Conservation (phyloP, 2,797 vertebrate genomes). For the Sciurus vulgaris region DNA sequence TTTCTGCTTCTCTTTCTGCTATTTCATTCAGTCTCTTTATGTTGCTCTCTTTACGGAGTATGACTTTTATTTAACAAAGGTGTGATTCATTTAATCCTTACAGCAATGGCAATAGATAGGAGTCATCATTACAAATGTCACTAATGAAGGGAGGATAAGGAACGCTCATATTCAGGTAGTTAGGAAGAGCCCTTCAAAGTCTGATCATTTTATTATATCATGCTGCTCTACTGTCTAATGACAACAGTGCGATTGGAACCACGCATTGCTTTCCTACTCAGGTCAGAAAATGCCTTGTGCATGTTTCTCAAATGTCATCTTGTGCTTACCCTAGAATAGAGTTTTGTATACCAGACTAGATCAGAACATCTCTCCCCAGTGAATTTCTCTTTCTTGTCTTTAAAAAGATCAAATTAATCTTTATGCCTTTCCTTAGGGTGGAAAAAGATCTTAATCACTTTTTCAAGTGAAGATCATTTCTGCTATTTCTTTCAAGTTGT, state of each 20-base stretch:
- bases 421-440: not conserved
- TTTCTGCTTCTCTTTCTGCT: not conserved
- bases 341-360: not conserved
- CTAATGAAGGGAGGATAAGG: not conserved
- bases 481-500: not conserved
- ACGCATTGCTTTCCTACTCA: rapidly evolving
- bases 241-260: not conserved
- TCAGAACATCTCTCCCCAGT: not conserved
- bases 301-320: not conserved
- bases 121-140: not conserved
- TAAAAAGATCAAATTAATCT: not conserved
- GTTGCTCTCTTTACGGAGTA: not conserved
- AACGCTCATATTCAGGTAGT: not conserved
- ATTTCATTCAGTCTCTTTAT: not conserved
- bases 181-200: not conserved
- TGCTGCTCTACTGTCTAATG: not conserved
- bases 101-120: not conserved
- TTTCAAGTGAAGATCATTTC: not conserved
- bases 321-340: not conserved
- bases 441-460: not conserved
- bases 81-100: not conserved
- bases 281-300: not conserved
- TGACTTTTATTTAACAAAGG: not conserved
- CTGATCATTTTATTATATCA: not conserved
- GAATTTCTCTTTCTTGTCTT: not conserved